Base-by-base conservation (phyloP, 2,888 invertebrate species). In the Parascotia fuliginaria region DNA sequence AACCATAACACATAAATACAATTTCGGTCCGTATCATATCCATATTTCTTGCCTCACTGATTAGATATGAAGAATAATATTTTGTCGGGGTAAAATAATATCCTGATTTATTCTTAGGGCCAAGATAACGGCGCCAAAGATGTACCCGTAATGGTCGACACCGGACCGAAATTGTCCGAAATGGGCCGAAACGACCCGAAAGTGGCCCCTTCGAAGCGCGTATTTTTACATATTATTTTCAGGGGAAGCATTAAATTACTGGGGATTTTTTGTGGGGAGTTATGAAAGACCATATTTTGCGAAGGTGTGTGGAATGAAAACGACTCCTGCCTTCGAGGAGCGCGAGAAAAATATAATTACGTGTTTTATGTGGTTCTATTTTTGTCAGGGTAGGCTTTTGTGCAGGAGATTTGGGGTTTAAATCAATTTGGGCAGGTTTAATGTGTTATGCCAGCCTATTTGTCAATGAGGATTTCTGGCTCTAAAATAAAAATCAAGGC, bases 51-150 rank as follows among this genome's bases (percentile, higher is more conserved):
- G 74, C 66, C 75, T 65, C 75, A 72, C 83, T 88, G 88, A 89
- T 89, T 88, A 89, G 87, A 88, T 89, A 89, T 82, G 85, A 81
- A 81, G 79, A 86, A 85, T 85, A 85, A 87, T 87, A 87, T 85
- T 81, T 82, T 73, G 67, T 78, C 78, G 70, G 76, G 59, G 78
- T 73, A 82, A 84, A 86, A 87, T 87, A 87, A 87, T 85, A 86
- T 79, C 81, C 76, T 85, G 87, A 89, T 89, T 87, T 88, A 90
- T 89, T 81, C 77, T 73, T 70, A 72, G 73, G 76, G 77, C 80
- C 75, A 70, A 85, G 89, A 89, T 89, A 89, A 84, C 83, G 84
- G 79, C 60, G 66, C 73, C 75, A 77, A 77, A 77, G 88, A 87
- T 85, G 83, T 79, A 78, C 77, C 73, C 79, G 70, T 87, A 86